Percentiles rank a stretch among this genome's conserved stretches.
Conservation (phyloP, 2,888 invertebrate genomes). For the Drosophila neotestacea region DNA sequence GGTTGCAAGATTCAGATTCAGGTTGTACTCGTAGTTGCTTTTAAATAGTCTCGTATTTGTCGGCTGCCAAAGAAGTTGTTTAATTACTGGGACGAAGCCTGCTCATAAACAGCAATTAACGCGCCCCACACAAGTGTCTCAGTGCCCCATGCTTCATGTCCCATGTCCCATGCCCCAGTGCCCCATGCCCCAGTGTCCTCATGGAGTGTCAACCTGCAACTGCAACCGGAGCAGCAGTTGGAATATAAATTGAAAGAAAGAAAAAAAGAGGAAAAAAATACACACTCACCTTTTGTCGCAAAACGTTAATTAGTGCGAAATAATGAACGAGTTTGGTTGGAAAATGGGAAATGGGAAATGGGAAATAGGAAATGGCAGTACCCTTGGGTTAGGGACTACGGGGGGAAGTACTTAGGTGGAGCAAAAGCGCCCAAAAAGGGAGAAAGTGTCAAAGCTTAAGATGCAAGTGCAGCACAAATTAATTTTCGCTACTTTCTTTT, state of each 20-base stretch:
- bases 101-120: conserved; percentile 78
- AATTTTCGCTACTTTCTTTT: neutral
- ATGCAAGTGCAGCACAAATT: conserved; percentile 32
- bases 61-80: conserved; percentile 50
- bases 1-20: neutral
- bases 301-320: conserved; percentile 76
- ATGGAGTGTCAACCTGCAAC: conserved; percentile 16
- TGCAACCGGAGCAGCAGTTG: conserved; percentile 11
- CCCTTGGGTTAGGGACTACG: too few species aligned
- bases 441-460: conserved; percentile 38
- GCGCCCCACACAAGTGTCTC: conserved; percentile 29
- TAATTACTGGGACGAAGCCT: conserved; percentile 69
- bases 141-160: neutral
- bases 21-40: conserved; percentile 9
- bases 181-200: conserved; percentile 3
- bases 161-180: conserved; percentile 2
- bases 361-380: too few species aligned
- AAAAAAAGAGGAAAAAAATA: conserved; percentile 11
- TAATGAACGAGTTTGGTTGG: conserved; percentile 60
- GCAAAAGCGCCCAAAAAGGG: conserved; percentile 12
- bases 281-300: conserved; percentile 72
- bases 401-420: neutral
- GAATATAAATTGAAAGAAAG: conserved; percentile 12
- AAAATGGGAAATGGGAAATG: too few species aligned
- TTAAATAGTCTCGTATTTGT: conserved; percentile 22